Percentiles rank a stretch among this genome's conserved stretches.
phyloP scores from a whole-genome alignment of 1,140 invertebrate genomes.

The Potamilus streckersoni region DNA sequence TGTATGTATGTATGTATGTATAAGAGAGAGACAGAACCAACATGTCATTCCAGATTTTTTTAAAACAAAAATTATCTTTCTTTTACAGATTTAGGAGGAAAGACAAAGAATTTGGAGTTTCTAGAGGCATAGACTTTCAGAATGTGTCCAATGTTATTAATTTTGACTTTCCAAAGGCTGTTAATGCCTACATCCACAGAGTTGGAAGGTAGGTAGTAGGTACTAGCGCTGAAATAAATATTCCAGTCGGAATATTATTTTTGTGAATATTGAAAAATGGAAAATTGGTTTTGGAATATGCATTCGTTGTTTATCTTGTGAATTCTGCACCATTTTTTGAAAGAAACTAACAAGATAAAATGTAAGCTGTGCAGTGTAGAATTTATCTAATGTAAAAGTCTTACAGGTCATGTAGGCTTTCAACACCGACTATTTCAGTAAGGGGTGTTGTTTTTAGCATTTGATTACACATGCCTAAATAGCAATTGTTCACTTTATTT shows the following conservation, averaged over 20 bases:
- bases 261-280: not conserved
- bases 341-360: no score
- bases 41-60: not conserved
- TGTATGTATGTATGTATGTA: no score
- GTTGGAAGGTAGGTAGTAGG: constrained; percentile 77
- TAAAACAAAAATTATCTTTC: constrained; percentile 6
- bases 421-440: no score
- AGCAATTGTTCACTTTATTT: no score
- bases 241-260: not conserved
- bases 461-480: no score
- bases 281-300: no score
- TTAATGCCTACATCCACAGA: constrained; percentile 92
- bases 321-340: not conserved
- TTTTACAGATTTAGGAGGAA: constrained; percentile 65
- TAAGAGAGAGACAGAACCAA: not conserved
- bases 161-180: constrained; percentile 94
- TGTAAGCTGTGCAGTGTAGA: no score
- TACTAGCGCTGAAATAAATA: not conserved
- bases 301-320: not conserved
- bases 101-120: constrained; percentile 94
- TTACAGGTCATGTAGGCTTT: no score
- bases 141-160: constrained; percentile 98
- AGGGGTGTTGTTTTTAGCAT: no score
- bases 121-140: constrained; percentile 97
- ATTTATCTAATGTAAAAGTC: no score